Conservation (phyloP, 2,888 invertebrate species). For the Stenodera caucasica region DNA sequence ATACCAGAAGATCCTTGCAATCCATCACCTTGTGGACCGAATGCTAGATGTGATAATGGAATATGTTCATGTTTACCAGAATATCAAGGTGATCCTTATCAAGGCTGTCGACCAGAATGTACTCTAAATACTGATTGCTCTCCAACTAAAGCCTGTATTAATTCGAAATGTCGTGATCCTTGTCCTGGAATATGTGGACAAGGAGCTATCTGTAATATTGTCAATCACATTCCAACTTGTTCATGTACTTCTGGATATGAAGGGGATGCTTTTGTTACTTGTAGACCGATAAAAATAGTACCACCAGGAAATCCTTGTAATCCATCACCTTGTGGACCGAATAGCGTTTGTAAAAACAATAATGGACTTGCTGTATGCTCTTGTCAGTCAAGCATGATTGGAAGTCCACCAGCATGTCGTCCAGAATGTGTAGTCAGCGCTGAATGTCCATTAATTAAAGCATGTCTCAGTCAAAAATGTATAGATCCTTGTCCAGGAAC, state of each 20-base stretch:
- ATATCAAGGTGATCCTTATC: slow-evolving; percentile 72
- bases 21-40: slow-evolving; percentile 77
- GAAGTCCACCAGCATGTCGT: slow-evolving; percentile 75
- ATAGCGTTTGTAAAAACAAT: slow-evolving; percentile 66
- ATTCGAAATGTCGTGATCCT: slow-evolving; percentile 77
- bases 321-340: slow-evolving; percentile 73
- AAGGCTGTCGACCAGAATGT: slow-evolving; percentile 80
- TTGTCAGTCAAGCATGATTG: slow-evolving; percentile 70
- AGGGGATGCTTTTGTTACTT: slow-evolving; percentile 75
- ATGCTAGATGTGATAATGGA: slow-evolving; percentile 71
- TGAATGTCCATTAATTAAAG: slow-evolving; percentile 73
- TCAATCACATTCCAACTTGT: slow-evolving; percentile 82
- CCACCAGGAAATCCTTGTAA: slow-evolving; percentile 65
- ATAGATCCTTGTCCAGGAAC: slow-evolving; percentile 78
- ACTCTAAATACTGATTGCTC: slow-evolving; percentile 79
- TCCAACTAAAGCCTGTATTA: slow-evolving; percentile 73
- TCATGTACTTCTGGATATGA: slow-evolving; percentile 71
- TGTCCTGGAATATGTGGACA: slow-evolving; percentile 79
- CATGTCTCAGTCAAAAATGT: slow-evolving; percentile 82
- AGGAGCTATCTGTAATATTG: slow-evolving; percentile 77
- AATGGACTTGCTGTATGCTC: slow-evolving; percentile 65
- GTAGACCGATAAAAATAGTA: slow-evolving; percentile 49
- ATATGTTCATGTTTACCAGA: slow-evolving; percentile 72
- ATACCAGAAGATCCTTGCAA: slow-evolving; percentile 65
- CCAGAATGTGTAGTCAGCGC: slow-evolving; percentile 80